Percentiles rank a stretch among this genome's conserved stretches.
phyloP scores from a whole-genome alignment of 2,797 vertebrate genomes.

The Chrosomus eos region DNA sequence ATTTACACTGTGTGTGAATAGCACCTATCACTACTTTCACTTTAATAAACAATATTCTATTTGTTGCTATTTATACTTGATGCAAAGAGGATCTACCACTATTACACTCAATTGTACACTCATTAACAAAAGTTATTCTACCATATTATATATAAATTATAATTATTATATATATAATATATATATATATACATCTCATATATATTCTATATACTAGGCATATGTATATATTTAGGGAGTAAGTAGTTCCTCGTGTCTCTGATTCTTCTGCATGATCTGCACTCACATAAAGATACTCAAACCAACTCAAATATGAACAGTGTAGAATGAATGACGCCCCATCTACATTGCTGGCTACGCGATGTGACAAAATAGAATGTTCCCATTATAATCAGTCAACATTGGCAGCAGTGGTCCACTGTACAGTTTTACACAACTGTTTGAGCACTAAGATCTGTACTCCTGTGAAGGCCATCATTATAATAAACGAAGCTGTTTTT shows the following conservation, averaged over 20 bases:
- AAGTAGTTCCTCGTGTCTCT: background rate
- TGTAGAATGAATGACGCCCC: background rate
- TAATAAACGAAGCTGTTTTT: constrained; percentile 12
- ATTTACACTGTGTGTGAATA: background rate
- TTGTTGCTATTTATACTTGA: background rate
- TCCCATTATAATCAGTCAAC: constrained; percentile 3
- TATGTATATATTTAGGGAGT: background rate
- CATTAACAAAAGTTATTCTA: no score
- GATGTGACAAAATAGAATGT: background rate
- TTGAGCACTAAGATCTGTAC: background rate
- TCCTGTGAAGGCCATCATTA: constrained; percentile 5
- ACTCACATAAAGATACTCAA: background rate
- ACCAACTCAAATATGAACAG: background rate
- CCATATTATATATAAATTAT: no score
- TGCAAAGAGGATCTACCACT: background rate
- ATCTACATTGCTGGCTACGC: background rate
- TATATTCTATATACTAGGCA: no score
- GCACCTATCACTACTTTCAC: background rate
- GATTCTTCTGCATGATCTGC: background rate
- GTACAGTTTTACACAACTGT: background rate
- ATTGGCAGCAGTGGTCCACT: background rate
- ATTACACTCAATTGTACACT: no score
- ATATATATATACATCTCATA: no score
- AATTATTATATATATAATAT: background rate
- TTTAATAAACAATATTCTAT: background rate